Percentiles rank a stretch among this genome's conserved stretches.
Conservation (phyloP, 1,140 invertebrate genomes). For the Philopotamus ludificatus region DNA sequence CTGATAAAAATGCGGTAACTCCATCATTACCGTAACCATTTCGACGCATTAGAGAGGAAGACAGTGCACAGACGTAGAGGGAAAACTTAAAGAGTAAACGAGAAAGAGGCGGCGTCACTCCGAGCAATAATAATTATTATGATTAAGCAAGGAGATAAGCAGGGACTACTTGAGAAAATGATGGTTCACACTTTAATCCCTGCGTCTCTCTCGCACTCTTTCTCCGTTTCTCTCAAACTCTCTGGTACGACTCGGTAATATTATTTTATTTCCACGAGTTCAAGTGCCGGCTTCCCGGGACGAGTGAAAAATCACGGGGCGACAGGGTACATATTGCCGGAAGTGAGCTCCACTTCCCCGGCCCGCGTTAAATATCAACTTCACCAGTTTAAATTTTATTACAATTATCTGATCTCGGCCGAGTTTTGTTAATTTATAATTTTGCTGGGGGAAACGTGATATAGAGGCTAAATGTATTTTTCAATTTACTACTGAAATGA, state of each 20-base stretch:
- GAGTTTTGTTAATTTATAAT: too few species aligned
- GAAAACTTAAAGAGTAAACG: background rate
- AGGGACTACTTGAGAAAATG: slow-evolving; percentile 19
- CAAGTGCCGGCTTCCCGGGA: background rate
- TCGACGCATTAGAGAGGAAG: slow-evolving; percentile 16
- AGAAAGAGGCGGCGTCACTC: background rate
- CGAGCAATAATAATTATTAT: slow-evolving; percentile 32
- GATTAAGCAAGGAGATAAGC: slow-evolving; percentile 15
- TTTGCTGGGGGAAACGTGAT: too few species aligned
- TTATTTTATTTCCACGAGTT: slow-evolving; percentile 20
- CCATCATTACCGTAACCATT: slow-evolving; percentile 26
- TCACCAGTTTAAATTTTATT: too few species aligned
- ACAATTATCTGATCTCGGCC: too few species aligned
- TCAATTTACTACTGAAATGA: too few species aligned
- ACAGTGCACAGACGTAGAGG: background rate
- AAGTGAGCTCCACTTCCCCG: background rate
- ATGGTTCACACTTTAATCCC: slow-evolving; percentile 9
- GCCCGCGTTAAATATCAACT: too few species aligned
- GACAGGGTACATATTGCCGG: background rate
- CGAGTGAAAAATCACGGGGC: background rate
- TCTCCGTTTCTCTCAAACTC: too few species aligned
- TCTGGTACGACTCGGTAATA: slow-evolving; percentile 19
- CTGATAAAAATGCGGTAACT: slow-evolving; percentile 20
- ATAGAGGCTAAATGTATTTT: too few species aligned
- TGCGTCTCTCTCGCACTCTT: slow-evolving; percentile 1